A percentile compares a stretch with the other conserved stretches of the same genome.
These are phyloP conservation scores for Oscheius sp. DNA, from an alignment of 2,888 invertebrate species.

Conservation along the genomic window DNA sequence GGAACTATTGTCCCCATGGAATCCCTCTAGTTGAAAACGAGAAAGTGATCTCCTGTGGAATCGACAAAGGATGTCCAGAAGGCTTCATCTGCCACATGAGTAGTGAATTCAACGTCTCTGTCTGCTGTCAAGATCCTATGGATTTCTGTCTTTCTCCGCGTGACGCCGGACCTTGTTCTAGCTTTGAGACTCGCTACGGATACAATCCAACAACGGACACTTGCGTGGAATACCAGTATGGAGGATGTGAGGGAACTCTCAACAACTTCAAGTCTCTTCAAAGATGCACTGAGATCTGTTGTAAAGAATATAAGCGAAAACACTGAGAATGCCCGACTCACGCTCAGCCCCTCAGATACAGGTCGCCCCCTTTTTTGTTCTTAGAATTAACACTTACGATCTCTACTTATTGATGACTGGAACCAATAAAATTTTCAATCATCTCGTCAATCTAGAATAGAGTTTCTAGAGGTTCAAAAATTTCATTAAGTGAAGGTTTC, in stretches of 20 bases:
- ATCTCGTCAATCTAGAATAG: background rate
- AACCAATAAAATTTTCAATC: background rate
- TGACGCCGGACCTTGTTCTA: slow-evolving; percentile 64
- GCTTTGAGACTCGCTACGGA: slow-evolving; percentile 60
- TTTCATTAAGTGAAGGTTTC: background rate
- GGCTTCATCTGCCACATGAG: slow-evolving; percentile 68
- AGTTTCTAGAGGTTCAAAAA: too few species aligned
- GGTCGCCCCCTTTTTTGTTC: background rate
- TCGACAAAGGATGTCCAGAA: slow-evolving; percentile 62
- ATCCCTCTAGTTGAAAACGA: slow-evolving; percentile 60
- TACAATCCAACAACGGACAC: slow-evolving; percentile 64
- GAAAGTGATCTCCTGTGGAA: slow-evolving; percentile 61
- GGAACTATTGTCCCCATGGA: slow-evolving; percentile 66
- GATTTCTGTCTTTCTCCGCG: slow-evolving; percentile 66
- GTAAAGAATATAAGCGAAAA: slow-evolving; percentile 64
- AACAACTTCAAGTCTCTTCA: slow-evolving; percentile 67
- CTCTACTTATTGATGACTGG: background rate
- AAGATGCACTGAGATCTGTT: slow-evolving; percentile 68
- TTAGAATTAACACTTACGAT: background rate
- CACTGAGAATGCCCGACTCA: slow-evolving; percentile 2
- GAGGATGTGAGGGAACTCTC: slow-evolving; percentile 67
- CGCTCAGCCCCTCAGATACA: background rate
- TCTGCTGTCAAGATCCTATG: slow-evolving; percentile 68
- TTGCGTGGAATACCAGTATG: slow-evolving; percentile 65
- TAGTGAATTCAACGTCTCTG: slow-evolving; percentile 60